Evolutionary conservation across 2,113 vertebrate genomes (phyloP).

Genomic region (Pelodiscus sinensis): DNA sequence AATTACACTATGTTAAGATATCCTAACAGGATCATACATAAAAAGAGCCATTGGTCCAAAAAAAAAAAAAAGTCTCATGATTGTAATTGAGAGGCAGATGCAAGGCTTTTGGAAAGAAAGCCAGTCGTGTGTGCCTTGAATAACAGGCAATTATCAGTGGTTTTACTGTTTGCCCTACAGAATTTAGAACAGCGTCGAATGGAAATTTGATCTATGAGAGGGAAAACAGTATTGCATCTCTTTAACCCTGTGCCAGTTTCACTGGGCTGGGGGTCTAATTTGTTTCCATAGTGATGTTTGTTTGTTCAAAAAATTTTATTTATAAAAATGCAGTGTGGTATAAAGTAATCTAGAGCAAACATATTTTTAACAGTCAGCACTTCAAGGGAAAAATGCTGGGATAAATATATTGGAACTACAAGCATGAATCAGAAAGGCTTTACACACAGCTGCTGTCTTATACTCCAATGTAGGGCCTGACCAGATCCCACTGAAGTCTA

Average conservation of each 20-base stretch:
- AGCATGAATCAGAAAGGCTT: background rate
- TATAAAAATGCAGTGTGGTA: background rate
- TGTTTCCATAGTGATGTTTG: background rate
- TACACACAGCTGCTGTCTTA: background rate
- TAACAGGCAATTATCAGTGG: constrained; percentile 72
- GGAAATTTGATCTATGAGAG: constrained; percentile 65
- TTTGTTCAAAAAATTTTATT: background rate
- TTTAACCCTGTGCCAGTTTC: constrained; percentile 25
- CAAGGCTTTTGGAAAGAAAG: constrained; percentile 15
- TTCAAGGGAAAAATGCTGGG: background rate
- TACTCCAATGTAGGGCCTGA: rapidly evolving
- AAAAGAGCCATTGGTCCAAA: constrained; percentile 49
- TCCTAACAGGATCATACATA: constrained; percentile 48
- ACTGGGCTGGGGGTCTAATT: background rate
- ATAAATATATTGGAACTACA: background rate
- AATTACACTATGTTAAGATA: constrained; percentile 58
- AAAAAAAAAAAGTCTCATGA: background rate
- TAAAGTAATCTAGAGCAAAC: background rate
- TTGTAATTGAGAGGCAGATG: constrained; percentile 49
- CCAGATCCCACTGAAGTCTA: background rate
- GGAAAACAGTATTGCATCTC: constrained; percentile 34
- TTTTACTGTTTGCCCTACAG: constrained; percentile 61
- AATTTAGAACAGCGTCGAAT: constrained; percentile 41
- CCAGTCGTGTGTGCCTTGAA: constrained; percentile 56
- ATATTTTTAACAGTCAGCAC: background rate